phyloP scores from a whole-genome alignment of 2,888 invertebrate species.

The Ophonus ardosiacus region DNA sequence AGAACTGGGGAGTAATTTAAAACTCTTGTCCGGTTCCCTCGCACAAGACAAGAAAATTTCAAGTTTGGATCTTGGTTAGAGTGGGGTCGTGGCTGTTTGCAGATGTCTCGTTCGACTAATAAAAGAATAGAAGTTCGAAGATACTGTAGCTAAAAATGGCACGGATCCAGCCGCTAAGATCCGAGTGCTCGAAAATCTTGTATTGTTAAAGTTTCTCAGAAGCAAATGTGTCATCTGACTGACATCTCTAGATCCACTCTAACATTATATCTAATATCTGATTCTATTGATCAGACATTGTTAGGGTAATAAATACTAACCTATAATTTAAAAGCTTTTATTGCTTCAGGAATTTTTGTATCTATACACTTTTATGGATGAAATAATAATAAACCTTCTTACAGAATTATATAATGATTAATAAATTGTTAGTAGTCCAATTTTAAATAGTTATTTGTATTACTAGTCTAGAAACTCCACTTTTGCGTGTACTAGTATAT shows the following conservation, averaged over 20 bases:
- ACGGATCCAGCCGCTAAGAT: conserved; percentile 41
- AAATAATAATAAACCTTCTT: background rate
- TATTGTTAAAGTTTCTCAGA: conserved; percentile 60
- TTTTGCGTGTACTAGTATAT: no score
- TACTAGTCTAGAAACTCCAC: no score
- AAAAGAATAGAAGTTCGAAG: conserved; percentile 52
- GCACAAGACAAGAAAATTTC: conserved; percentile 24
- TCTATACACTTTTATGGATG: background rate
- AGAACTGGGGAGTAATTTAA: conserved; percentile 34
- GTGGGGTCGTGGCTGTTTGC: conserved; percentile 28
- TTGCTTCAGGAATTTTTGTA: background rate
- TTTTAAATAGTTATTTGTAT: no score
- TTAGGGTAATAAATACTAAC: conserved; percentile 27
- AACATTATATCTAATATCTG: conserved; percentile 11
- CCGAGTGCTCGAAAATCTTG: conserved; percentile 56
- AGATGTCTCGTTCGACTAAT: conserved; percentile 51
- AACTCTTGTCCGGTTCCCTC: conserved; percentile 27
- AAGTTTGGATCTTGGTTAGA: conserved; percentile 34
- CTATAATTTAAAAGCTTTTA: background rate
- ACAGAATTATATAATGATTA: no score
- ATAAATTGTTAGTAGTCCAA: no score
- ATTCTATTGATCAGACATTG: conserved; percentile 5
- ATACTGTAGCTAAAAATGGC: conserved; percentile 55
- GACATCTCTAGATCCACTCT: conserved; percentile 46
- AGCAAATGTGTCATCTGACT: conserved; percentile 53